Conservation (phyloP, 2,797 vertebrate genomes). For the Pseudochromis fuscus region DNA sequence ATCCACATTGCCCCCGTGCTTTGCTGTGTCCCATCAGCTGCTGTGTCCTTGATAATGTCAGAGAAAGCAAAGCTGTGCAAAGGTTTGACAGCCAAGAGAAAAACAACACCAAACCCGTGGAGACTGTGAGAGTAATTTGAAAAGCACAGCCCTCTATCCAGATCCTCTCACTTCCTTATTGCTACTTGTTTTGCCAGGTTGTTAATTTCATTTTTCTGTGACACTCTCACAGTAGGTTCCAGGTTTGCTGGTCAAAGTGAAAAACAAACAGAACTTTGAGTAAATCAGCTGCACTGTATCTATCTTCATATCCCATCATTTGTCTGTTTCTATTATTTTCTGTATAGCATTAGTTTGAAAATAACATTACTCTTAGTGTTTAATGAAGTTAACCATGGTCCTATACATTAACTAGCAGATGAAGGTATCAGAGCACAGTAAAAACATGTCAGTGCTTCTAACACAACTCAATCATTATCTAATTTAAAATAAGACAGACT, state of each 20-base stretch:
- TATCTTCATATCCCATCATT: neutral
- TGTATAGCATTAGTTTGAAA: neutral
- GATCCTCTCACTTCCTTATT: neutral
- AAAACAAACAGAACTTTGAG: neutral
- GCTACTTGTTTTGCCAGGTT: neutral
- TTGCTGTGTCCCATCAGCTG: slow-evolving; percentile 64
- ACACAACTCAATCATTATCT: slow-evolving; percentile 20
- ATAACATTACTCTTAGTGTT: neutral
- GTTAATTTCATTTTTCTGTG: neutral
- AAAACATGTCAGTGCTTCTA: neutral
- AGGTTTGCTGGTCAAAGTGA: neutral
- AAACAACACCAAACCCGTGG: slow-evolving; percentile 25
- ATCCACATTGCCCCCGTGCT: slow-evolving; percentile 65
- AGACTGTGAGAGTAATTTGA: neutral
- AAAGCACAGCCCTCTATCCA: neutral
- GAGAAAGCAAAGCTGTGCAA: slow-evolving; percentile 37
- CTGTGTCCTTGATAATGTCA: slow-evolving; percentile 53
- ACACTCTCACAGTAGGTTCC: neutral
- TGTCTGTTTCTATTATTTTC: neutral
- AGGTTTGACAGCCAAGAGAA: slow-evolving; percentile 46
- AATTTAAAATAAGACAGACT: slow-evolving; percentile 39
- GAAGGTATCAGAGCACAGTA: neutral
- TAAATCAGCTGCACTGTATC: neutral
- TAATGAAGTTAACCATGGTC: neutral
- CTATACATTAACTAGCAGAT: neutral